phyloP scores from a whole-genome alignment of 35 echinoderm and acorn worm species.

The Strongylocentrotus purpuratus region DNA sequence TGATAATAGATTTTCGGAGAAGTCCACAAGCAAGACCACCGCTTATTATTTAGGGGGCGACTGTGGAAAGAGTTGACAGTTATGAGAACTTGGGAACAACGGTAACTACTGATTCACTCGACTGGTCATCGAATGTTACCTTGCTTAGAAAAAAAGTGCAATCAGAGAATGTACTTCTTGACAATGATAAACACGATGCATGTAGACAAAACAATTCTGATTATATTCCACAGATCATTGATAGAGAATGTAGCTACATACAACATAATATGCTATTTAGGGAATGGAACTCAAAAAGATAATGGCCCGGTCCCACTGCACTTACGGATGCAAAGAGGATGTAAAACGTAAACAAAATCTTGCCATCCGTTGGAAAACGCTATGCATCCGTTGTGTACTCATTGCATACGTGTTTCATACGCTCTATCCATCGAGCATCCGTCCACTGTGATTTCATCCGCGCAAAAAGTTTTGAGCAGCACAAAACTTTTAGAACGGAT shows the following conservation, averaged over 20 bases:
- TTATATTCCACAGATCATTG: neutral
- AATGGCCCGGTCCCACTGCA: no score
- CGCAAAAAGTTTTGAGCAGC: conserved; percentile 30
- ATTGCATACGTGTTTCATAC: conserved; percentile 36
- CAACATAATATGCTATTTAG: no score
- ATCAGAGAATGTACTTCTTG: neutral
- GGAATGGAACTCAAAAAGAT: no score
- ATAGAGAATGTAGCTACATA: no score
- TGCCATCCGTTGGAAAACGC: conserved; percentile 30
- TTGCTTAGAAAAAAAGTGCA: neutral
- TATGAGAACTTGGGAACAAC: conserved; percentile 32
- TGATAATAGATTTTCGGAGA: no score
- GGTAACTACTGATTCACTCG: neutral
- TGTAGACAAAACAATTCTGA: neutral
- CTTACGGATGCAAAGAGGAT: no score
- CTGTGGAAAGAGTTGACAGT: no score
- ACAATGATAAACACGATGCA: neutral
- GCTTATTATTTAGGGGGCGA: no score
- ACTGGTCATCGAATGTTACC: neutral
- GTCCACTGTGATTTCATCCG: conserved; percentile 39
- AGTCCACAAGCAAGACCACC: no score
- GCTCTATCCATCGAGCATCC: conserved; percentile 44
- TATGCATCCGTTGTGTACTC: conserved; percentile 38
- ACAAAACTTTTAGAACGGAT: conserved; percentile 36
- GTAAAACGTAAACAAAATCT: neutral